These are phyloP conservation scores for Cyphomyrus plagiostoma DNA, from an alignment of 2,113 vertebrate genomes.

Conservation along the genomic window DNA sequence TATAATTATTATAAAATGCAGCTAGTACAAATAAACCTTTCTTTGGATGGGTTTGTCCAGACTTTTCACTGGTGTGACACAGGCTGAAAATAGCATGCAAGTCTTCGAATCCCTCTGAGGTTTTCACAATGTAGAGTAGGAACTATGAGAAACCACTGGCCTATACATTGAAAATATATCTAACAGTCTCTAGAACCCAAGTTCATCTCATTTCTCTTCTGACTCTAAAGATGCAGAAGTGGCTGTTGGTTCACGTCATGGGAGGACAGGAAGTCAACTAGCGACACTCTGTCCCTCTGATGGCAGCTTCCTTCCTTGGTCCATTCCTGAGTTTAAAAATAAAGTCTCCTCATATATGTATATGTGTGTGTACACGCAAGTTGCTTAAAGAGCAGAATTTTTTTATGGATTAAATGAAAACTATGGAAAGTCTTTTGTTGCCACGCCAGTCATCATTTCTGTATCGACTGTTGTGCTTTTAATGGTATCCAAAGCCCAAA, in stretches of 20 bases:
- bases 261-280: conserved; percentile 19
- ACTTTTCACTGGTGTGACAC: neutral
- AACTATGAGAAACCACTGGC: neutral
- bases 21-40: too few species aligned
- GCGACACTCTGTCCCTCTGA: neutral
- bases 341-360: neutral
- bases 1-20: too few species aligned
- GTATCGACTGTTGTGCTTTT: neutral
- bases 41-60: neutral
- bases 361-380: neutral
- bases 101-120: neutral
- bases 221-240: conserved; percentile 7
- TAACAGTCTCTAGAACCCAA: neutral
- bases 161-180: neutral
- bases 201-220: neutral
- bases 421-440: neutral
- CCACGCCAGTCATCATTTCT: neutral
- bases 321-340: conserved; percentile 21
- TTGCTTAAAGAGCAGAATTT: neutral
- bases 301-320: conserved; percentile 23
- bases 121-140: neutral
- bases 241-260: neutral
- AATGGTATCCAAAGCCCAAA: neutral
- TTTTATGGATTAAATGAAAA: neutral
- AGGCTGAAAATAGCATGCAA: neutral